Conservation (phyloP, 92 coral and sea anemone genomes). For the Zoanthus solanderi region DNA sequence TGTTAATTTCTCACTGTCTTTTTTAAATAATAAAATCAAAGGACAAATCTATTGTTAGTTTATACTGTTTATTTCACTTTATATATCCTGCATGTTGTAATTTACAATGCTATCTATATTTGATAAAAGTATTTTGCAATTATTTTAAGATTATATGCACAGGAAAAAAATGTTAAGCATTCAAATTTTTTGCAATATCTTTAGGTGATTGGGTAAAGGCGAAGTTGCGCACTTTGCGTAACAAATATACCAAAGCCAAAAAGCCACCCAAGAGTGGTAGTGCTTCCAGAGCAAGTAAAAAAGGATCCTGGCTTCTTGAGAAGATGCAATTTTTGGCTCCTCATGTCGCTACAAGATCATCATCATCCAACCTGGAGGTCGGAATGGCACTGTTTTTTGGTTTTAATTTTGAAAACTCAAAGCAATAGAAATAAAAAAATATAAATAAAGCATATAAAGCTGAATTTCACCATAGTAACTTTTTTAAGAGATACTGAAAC, state of each 20-base stretch:
- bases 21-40: no score
- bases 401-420: neutral
- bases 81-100: neutral
- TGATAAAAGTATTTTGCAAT: neutral
- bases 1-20: neutral
- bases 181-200: neutral
- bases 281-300: slow-evolving; percentile 11
- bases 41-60: neutral
- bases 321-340: slow-evolving; percentile 21
- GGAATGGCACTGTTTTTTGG: neutral
- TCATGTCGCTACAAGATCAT: neutral
- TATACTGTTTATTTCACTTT: neutral
- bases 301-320: slow-evolving; percentile 14
- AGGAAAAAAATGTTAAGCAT: neutral
- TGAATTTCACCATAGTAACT: neutral
- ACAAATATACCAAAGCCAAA: slow-evolving; percentile 13
- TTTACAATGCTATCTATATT: neutral
- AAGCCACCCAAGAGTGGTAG: slow-evolving; percentile 8
- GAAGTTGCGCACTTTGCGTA: neutral
- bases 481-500: neutral
- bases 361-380: slow-evolving; percentile 23
- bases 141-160: neutral
- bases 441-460: neutral
- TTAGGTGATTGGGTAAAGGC: slow-evolving; percentile 6
- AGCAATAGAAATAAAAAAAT: neutral